Conservation (phyloP, 2,797 vertebrate genomes). For the Phoxinus dragarum region DNA sequence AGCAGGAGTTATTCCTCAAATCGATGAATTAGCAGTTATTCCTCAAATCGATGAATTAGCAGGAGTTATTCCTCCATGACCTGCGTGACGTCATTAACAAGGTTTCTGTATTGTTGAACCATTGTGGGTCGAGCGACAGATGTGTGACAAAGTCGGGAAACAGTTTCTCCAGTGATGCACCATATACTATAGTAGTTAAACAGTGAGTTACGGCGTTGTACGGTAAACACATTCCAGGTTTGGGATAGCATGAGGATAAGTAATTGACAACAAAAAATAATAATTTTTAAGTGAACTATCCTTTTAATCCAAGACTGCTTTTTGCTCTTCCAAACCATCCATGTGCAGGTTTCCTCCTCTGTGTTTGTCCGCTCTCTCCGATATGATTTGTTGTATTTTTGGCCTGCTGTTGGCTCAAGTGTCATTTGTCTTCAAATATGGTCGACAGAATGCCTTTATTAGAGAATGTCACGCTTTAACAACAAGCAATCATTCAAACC, state of each 20-base stretch:
- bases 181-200: too few species aligned
- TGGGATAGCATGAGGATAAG: background rate
- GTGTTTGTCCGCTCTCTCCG: background rate
- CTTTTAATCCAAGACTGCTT: background rate
- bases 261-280: background rate
- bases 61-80: background rate
- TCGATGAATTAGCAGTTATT: too few species aligned
- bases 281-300: background rate
- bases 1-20: background rate
- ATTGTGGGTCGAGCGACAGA: background rate
- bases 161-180: too few species aligned
- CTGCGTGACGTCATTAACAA: background rate
- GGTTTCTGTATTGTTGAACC: background rate
- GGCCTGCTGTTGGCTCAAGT: slow-evolving; percentile 51
- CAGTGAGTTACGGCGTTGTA: background rate
- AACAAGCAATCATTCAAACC: slow-evolving; percentile 60
- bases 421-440: slow-evolving; percentile 51
- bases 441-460: slow-evolving; percentile 57
- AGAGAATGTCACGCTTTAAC: slow-evolving; percentile 54
- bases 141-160: background rate
- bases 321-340: background rate
- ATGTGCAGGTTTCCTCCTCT: slow-evolving; percentile 2
- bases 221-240: background rate
- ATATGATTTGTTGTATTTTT: slow-evolving; percentile 44
- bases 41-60: background rate